Evolutionary conservation across 2,888 invertebrate genomes (phyloP).

Genomic region (Drosophila prostipennis): DNA sequence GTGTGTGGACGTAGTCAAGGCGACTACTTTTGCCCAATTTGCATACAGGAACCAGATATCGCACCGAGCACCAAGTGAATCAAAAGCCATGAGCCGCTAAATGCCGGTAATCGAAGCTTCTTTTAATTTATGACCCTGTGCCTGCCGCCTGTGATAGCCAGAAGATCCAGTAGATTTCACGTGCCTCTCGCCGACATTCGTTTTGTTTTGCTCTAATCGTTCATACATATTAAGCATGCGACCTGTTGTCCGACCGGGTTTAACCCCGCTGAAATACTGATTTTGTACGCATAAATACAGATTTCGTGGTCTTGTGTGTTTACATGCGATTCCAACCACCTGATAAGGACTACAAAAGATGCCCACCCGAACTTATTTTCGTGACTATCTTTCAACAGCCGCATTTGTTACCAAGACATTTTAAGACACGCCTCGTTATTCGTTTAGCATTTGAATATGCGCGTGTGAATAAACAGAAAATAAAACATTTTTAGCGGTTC

Average conservation of each 20-base stretch:
- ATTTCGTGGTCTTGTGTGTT: slow-evolving; percentile 11
- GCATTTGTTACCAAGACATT: slow-evolving; percentile 16
- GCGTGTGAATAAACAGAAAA: slow-evolving; percentile 56
- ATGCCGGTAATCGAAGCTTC: slow-evolving; percentile 63
- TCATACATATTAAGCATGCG: slow-evolving; percentile 43
- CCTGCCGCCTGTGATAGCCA: slow-evolving; percentile 52
- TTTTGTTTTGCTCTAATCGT: slow-evolving; percentile 37
- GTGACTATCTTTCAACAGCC: slow-evolving; percentile 9
- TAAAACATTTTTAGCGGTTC: slow-evolving; percentile 25
- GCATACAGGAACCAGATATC: slow-evolving; percentile 50
- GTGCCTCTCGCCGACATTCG: slow-evolving; percentile 18
- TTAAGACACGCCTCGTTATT: slow-evolving; percentile 65
- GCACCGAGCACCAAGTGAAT: slow-evolving; percentile 43
- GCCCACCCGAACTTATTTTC: slow-evolving; percentile 13
- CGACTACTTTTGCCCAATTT: slow-evolving; percentile 54
- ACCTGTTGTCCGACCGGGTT: slow-evolving; percentile 51
- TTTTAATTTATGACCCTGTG: slow-evolving; percentile 58
- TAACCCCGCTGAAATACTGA: slow-evolving; percentile 4
- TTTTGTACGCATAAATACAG: no score
- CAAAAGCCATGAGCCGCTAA: slow-evolving; percentile 67
- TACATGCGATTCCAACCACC: slow-evolving; percentile 36
- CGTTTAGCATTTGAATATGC: slow-evolving; percentile 68
- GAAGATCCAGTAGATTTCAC: slow-evolving; percentile 37
- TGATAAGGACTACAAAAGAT: slow-evolving; percentile 38
- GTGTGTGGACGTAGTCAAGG: slow-evolving; percentile 64